These are phyloP conservation scores for Pardalotus punctatus DNA, from an alignment of 2,113 vertebrate genomes.

Conservation along the genomic window DNA sequence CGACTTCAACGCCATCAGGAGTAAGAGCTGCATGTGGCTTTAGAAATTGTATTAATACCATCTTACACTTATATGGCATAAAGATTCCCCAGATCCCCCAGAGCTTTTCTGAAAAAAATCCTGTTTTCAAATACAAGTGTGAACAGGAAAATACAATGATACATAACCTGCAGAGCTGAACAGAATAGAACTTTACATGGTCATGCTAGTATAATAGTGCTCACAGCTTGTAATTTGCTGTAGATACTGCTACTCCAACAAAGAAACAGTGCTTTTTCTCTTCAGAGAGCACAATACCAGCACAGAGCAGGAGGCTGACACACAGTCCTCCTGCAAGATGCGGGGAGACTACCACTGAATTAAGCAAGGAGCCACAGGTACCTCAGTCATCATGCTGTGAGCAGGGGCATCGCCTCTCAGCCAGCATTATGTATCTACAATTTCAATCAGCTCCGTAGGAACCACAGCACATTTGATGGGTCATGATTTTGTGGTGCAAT, in stretches of 20 bases:
- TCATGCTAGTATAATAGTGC: neutral
- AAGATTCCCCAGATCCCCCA: neutral
- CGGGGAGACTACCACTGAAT: neutral
- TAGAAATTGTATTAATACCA: neutral
- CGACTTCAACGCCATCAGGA: neutral
- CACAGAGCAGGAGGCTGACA: neutral
- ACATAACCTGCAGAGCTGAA: neutral
- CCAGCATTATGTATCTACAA: neutral
- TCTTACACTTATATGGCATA: neutral
- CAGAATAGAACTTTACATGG: neutral
- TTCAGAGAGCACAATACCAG: neutral
- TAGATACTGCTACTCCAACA: neutral
- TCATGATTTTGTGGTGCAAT: neutral
- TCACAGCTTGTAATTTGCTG: neutral
- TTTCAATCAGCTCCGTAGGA: neutral
- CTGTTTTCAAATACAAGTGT: neutral
- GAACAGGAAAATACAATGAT: neutral
- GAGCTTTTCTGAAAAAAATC: neutral
- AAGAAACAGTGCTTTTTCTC: neutral
- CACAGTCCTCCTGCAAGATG: neutral
- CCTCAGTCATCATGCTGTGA: rapidly evolving
- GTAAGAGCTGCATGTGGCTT: neutral
- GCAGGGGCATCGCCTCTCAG: neutral
- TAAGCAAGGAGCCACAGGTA: neutral
- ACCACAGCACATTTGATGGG: neutral